Evolutionary conservation across 2,113 vertebrate genomes (phyloP).

Genomic region (Rana temporaria): DNA sequence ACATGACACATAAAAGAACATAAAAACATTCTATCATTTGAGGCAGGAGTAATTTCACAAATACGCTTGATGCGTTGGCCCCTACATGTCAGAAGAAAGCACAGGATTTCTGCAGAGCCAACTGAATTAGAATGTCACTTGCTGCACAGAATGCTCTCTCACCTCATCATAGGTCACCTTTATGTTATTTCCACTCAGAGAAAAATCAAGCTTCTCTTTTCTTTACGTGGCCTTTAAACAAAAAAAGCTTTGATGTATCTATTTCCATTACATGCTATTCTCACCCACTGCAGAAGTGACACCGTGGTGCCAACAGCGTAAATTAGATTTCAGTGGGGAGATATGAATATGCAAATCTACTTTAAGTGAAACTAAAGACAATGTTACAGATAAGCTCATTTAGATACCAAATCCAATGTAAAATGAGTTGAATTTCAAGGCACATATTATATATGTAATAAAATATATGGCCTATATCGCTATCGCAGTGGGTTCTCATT

Average conservation of each 20-base stretch:
- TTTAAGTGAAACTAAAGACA: constrained; percentile 49
- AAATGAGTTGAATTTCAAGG: too few relatives aligned
- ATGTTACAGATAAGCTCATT: constrained; percentile 16
- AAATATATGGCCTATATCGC: too few relatives aligned
- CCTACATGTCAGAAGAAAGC: constrained; percentile 22
- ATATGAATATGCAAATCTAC: constrained; percentile 44
- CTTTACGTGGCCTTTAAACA: constrained; percentile 35
- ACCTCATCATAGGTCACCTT: constrained; percentile 23
- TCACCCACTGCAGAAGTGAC: constrained; percentile 1
- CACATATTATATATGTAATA: too few relatives aligned
- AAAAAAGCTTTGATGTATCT: constrained; percentile 29
- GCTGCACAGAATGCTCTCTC: constrained; percentile 21
- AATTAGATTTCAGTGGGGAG: constrained; percentile 59
- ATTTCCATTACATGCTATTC: constrained; percentile 44
- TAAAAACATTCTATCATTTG: not conserved
- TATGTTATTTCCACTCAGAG: constrained; percentile 3
- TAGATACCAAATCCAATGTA: not conserved
- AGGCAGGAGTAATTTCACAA: constrained; percentile 22
- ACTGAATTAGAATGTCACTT: constrained; percentile 42
- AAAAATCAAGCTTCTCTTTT: constrained; percentile 14
- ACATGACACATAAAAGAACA: constrained; percentile 16
- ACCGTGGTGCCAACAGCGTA: constrained; percentile 58
- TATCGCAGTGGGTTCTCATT: too few relatives aligned
- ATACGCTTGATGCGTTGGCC: constrained; percentile 8
- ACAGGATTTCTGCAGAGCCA: not conserved